These are phyloP conservation scores for Nesometra sesokonis DNA, from an alignment of 35 echinoderm and acorn worm genomes.

Conservation along the genomic window DNA sequence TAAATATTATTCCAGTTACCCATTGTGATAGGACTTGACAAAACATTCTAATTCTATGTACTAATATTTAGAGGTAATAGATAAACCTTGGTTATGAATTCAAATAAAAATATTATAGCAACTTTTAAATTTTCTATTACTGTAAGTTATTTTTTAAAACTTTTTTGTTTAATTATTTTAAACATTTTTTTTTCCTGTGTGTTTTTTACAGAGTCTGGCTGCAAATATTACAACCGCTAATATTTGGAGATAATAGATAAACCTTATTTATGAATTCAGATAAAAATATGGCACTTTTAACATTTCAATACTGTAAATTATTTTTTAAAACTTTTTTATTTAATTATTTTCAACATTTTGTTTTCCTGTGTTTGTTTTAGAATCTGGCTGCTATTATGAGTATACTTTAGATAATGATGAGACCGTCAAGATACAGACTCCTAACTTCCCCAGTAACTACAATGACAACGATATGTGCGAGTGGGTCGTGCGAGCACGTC, in stretches of 20 bases:
- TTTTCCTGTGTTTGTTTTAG: constrained; percentile 11
- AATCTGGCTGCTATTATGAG: constrained; percentile 59
- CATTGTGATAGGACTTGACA: too few species aligned
- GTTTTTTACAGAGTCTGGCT: constrained; percentile 55
- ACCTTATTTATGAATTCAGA: too few species aligned
- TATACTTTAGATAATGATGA: constrained; percentile 47
- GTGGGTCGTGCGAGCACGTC: constrained; percentile 62
- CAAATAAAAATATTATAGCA: too few species aligned
- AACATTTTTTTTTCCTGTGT: background rate
- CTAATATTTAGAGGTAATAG: too few species aligned
- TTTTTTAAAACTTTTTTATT: background rate
- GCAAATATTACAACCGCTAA: too few species aligned
- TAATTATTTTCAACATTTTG: background rate
- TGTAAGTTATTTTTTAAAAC: background rate
- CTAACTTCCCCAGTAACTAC: constrained; percentile 82
- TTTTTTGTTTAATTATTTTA: background rate
- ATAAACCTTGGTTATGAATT: too few species aligned
- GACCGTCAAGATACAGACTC: constrained; percentile 49
- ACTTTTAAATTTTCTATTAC: background rate
- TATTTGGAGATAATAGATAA: too few species aligned
- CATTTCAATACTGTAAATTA: background rate
- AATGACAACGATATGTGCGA: constrained; percentile 73
- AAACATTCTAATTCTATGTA: too few species aligned
- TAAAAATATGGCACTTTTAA: too few species aligned
- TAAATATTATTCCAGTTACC: too few species aligned